Evolutionary conservation across 1,140 invertebrate species (phyloP).

Genomic region (Nephotettix cincticeps): DNA sequence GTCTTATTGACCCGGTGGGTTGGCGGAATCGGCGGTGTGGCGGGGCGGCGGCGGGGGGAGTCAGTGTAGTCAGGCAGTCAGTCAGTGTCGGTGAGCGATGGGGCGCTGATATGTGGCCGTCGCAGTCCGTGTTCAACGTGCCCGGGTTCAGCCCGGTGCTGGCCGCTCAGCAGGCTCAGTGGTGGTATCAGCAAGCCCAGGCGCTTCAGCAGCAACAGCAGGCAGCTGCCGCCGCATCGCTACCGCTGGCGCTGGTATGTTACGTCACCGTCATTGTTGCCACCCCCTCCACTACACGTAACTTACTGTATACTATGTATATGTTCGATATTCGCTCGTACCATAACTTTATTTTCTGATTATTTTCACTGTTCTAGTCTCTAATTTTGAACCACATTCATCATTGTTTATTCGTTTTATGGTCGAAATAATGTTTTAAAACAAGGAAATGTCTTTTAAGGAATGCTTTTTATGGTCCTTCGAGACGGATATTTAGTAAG

Average conservation of each 20-base stretch:
- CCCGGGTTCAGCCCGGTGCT: conserved; percentile 17
- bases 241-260: background rate
- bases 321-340: no score
- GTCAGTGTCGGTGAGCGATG: background rate
- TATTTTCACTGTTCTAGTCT: no score
- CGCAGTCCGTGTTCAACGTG: conserved; percentile 14
- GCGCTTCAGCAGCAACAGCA: conserved; percentile 5
- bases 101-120: conserved; percentile 4
- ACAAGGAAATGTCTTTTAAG: no score
- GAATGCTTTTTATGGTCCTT: no score
- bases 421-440: no score
- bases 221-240: background rate
- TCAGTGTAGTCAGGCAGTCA: background rate
- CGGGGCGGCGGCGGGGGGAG: background rate
- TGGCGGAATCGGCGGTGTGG: conserved; percentile 33
- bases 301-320: no score
- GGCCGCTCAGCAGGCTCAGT: conserved; percentile 15
- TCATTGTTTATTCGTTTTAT: no score
- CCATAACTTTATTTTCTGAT: no score
- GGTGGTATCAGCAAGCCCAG: conserved; percentile 16
- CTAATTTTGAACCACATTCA: no score
- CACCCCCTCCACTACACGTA: no score
- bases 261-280: no score
- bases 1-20: conserved; percentile 53
- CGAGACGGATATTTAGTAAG: no score